phyloP scores from a whole-genome alignment of 2,113 vertebrate species.

The Sigmodon hispidus region DNA sequence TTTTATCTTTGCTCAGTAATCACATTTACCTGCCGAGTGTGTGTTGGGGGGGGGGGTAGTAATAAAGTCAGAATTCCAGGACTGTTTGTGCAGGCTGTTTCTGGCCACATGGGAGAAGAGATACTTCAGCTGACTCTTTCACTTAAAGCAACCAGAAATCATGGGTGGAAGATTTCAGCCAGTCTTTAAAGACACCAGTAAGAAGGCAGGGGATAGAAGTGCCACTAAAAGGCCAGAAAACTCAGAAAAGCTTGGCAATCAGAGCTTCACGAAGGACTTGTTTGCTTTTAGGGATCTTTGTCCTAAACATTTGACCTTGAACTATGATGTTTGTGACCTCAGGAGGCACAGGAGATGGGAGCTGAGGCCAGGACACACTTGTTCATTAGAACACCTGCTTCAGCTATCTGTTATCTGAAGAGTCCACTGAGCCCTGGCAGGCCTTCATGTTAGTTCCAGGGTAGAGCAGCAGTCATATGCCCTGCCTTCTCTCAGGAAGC shows the following conservation, averaged over 20 bases:
- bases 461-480: background rate
- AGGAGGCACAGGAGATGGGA: background rate
- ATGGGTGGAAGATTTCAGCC: background rate
- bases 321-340: background rate
- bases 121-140: background rate
- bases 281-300: background rate
- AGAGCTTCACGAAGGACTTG: background rate
- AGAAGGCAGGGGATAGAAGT: background rate
- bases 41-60: background rate
- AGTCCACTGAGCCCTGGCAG: fast-evolving
- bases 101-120: background rate
- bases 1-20: constrained; percentile 45
- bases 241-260: background rate
- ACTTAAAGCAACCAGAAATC: constrained; percentile 13
- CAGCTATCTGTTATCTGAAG: background rate
- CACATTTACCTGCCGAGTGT: background rate
- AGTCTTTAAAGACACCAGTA: background rate
- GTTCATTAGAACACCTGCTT: background rate
- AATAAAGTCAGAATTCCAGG: background rate
- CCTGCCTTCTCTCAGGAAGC: background rate
- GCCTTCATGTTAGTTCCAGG: background rate
- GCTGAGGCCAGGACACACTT: background rate
- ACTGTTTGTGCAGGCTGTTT: background rate
- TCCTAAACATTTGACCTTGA: background rate
- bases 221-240: background rate